Evolutionary conservation across 2,888 invertebrate genomes (phyloP), one percentile per base, ranked within the genome.

Genomic region (Hydroisotoma schaefferi): DNA sequence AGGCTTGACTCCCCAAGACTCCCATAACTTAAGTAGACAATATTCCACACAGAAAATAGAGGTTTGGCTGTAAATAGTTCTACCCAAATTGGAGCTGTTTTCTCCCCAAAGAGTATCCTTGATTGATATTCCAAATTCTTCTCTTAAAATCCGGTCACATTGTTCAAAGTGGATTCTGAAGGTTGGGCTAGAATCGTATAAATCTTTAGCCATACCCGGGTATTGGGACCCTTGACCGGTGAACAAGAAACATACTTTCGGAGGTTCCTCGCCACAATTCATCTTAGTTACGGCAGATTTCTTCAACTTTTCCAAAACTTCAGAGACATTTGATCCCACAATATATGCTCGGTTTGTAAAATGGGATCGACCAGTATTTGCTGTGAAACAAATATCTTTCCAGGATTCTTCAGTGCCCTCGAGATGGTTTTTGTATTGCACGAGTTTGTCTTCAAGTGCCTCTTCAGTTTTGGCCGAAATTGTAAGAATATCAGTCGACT

Each of bases 21-120:
- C 46, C 63, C 63, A 66, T 0, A 61, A 52, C 25, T 61, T 59
- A 8, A 58, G 27, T 1, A 66, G 60, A 12, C 57, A 55, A 38
- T 59, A 63, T 40, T 67, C 63, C 12, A 66, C 55, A 18, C 54
- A 54, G 38, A 66, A 67, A n/a, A 66, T 66, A 20, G 56, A 52
- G 0, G 66, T 61, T 51, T 66, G 66, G 25, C 60, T 57, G 53
- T 67, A 67, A 10, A 67, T 29, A 1, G 63, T 67, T 43, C 58
- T 38, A 18, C 49, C 58, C 38, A 58, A 23, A 6, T 48, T 38
- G 1, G 38, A 22, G 1, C 20, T 1, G 3, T 29, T 18, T 6
- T 20, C 18, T n/a, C 48, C 37, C 61, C 61, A 65, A 0, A 65
- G 15, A 1, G 54, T 53, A 1, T 55, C 46, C 20, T 49, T 55